Evolutionary conservation across 2,888 invertebrate species (phyloP).

Genomic region (Mythimna lalbum): DNA sequence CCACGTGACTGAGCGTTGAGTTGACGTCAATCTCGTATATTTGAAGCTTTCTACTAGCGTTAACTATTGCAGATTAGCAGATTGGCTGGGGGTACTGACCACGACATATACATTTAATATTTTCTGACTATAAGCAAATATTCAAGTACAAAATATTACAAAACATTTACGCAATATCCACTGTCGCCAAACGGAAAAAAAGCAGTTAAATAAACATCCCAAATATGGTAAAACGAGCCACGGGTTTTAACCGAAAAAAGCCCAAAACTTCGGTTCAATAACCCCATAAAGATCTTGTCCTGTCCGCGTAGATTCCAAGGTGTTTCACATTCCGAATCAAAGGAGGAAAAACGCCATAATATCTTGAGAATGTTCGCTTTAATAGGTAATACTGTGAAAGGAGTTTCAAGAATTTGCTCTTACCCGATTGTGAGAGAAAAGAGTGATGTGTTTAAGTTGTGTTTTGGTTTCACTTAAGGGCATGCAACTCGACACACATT

Average conservation of each 20-base stretch:
- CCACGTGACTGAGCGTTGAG: no score
- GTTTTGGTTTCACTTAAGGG: not conserved
- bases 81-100: no score
- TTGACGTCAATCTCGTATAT: no score
- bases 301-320: constrained; percentile 25
- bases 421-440: constrained; percentile 4
- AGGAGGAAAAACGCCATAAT: constrained; percentile 17
- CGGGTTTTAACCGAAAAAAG: constrained; percentile 7
- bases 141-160: no score
- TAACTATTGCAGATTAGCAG: no score
- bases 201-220: not conserved
- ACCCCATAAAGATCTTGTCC: constrained; percentile 21
- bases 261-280: constrained; percentile 18
- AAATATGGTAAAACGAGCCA: constrained; percentile 2
- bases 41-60: no score
- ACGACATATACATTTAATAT: no score
- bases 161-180: not conserved
- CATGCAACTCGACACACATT: no score
- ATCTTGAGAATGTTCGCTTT: constrained; percentile 6
- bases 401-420: constrained; percentile 20
- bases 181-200: not conserved
- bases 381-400: constrained; percentile 17
- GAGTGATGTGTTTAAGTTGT: constrained; percentile 13
- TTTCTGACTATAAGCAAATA: no score
- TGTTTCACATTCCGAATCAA: constrained; percentile 9